These are phyloP conservation scores for Argyresthia albistria DNA, from an alignment of 2,888 invertebrate genomes.

Conservation along the genomic window DNA sequence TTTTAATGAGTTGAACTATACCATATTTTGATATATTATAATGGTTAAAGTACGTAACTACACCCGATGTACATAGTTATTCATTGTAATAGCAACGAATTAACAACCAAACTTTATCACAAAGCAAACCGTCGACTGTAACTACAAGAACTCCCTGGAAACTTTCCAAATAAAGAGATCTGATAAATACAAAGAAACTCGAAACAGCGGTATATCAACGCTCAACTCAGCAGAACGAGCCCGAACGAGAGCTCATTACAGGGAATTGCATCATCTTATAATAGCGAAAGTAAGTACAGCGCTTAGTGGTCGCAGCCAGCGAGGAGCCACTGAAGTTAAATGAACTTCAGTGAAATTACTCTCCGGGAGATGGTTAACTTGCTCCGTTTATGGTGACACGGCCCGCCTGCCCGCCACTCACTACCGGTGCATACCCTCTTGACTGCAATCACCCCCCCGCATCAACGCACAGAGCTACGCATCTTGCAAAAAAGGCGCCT, in stretches of 20 bases:
- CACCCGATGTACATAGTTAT: neutral
- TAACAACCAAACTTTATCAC: neutral
- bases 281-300: slow-evolving; percentile 56
- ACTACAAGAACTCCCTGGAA: neutral
- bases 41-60: neutral
- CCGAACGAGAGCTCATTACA: slow-evolving; percentile 33
- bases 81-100: neutral
- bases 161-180: neutral
- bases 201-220: slow-evolving; percentile 1
- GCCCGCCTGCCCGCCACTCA: slow-evolving; percentile 8
- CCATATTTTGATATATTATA: neutral
- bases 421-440: neutral
- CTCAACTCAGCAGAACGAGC: neutral
- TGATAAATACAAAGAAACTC: neutral
- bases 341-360: slow-evolving; percentile 66
- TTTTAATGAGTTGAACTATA: neutral
- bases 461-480: no score
- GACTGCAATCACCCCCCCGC: no score
- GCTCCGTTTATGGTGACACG: slow-evolving; percentile 49
- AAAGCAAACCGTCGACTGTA: neutral
- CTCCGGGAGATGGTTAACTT: slow-evolving; percentile 56
- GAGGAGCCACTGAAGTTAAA: slow-evolving; percentile 60
- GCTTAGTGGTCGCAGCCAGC: slow-evolving; percentile 42
- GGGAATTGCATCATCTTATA: slow-evolving; percentile 62
- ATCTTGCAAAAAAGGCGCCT: no score